Evolutionary conservation across 2,113 vertebrate species (phyloP), one percentile per base, ranked within the genome.

Genomic region (Ictalurus furcatus): DNA sequence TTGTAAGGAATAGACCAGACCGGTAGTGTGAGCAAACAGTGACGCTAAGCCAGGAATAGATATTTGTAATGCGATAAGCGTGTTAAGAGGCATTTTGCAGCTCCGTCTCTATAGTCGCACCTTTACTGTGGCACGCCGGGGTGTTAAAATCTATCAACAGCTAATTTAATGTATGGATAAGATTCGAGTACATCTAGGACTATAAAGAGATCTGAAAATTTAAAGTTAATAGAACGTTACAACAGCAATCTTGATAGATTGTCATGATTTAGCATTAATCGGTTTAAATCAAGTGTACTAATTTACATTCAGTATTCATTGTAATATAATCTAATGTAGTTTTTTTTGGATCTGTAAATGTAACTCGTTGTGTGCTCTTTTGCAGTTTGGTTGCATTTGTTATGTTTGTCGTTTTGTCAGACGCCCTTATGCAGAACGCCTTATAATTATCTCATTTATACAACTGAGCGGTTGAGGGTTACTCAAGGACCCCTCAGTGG

Each of bases 91-190:
- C 56, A 56, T 78, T 88, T 86, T 44, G 12, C 37, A 63, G 76
- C 34, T 65, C 52, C 37, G 25, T 4, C 21, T 73, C 12, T 61
- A 56, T 63, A 37, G 40, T 37, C 1, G 17, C 54, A 23, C 58
- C 0, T 28, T 65, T 19, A 58, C 87, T 34, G 28, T n/a, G 63
- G 54, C 23, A 52, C 13, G 34, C 21, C n/a, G 23, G 44, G 80
- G 21, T 63, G 73, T 80, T 84, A 78, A 69, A 79, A 79, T 78
- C 85, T 78, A 23, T 74, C 84, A 83, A 59, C 54, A 54, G 83
- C 25, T 54, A 76, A 76, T 89, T 87, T 84, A 40, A 82, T 71
- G 52, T 81, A 56, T 92, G 94, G 94, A 93, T 44, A 56, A 69
- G 12, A 44, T 65, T 21, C 73, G 76, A 58, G 61, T 44, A 48